phyloP scores from a whole-genome alignment of 2,797 vertebrate species.

The Chelidonichthys spinosus region DNA sequence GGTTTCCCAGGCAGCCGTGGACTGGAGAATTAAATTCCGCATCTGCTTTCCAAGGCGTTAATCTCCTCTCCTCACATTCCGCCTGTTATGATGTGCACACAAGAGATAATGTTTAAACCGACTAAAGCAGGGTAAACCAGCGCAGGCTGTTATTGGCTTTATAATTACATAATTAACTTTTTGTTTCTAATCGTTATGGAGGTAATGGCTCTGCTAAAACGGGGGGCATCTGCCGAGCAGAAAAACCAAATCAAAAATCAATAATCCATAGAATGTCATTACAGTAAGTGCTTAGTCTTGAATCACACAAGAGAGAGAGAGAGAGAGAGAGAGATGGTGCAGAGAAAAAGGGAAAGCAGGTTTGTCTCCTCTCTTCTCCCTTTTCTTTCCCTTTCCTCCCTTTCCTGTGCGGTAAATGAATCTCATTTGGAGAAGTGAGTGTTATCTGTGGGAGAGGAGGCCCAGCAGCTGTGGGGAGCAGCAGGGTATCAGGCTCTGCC shows the following conservation, averaged over 20 bases:
- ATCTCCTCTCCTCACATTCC: conserved; percentile 99
- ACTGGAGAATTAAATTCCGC: conserved; percentile 99
- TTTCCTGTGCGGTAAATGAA: conserved; percentile 93
- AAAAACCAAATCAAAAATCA: conserved; percentile 99
- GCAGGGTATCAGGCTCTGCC: conserved; percentile 89
- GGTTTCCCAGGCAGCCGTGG: conserved; percentile 99
- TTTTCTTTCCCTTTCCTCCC: conserved; percentile 60
- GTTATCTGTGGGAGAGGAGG: conserved; percentile 95
- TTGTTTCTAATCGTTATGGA: conserved; percentile 99
- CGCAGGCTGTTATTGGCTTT: conserved; percentile 99
- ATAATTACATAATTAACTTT: conserved; percentile 99
- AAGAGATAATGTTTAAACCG: conserved; percentile 99
- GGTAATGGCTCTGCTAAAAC: conserved; percentile 99
- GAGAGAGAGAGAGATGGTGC: conserved; percentile 45
- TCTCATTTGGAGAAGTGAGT: conserved; percentile 93
- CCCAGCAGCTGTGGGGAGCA: conserved; percentile 92
- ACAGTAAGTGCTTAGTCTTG: conserved; percentile 89
- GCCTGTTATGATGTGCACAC: conserved; percentile 99
- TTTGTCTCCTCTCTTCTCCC: conserved; percentile 51
- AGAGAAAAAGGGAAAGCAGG: conserved; percentile 55
- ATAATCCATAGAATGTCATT: conserved; percentile 99
- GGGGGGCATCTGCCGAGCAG: conserved; percentile 94
- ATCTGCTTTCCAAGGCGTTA: conserved; percentile 99
- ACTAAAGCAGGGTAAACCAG: conserved; percentile 99
- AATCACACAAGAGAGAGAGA: conserved; percentile 63